Evolutionary conservation across 1,140 invertebrate genomes (phyloP).

Genomic region (Drepana arcuata): DNA sequence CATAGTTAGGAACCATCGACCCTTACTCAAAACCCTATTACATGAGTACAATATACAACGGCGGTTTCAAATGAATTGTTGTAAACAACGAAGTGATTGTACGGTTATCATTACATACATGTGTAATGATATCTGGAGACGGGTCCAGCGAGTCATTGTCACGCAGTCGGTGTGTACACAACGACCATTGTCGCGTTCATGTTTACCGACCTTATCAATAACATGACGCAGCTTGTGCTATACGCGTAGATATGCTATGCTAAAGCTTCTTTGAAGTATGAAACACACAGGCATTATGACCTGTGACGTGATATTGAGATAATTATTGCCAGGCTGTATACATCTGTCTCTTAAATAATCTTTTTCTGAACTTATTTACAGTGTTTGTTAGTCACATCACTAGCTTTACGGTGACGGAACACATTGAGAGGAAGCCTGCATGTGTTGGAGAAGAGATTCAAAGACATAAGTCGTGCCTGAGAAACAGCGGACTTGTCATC

Average conservation of each 20-base stretch:
- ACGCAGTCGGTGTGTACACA: slow-evolving; percentile 33
- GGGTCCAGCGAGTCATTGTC: slow-evolving; percentile 41
- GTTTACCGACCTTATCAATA: slow-evolving; percentile 63
- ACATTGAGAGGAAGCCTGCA: not conserved
- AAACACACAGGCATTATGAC: too few relatives aligned
- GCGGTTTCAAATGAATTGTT: slow-evolving; percentile 27
- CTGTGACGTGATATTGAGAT: too few relatives aligned
- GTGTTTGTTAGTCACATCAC: not conserved
- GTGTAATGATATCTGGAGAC: slow-evolving; percentile 35
- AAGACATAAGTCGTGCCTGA: too few relatives aligned
- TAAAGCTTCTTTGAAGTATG: too few relatives aligned
- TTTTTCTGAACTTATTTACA: not conserved
- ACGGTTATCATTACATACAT: slow-evolving; percentile 38
- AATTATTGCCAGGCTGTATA: not conserved
- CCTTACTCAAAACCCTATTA: too few relatives aligned
- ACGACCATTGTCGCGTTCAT: slow-evolving; percentile 34
- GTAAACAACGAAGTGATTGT: slow-evolving; percentile 44
- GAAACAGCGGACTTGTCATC: too few relatives aligned
- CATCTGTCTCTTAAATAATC: slow-evolving; percentile 7
- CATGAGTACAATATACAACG: slow-evolving; percentile 1
- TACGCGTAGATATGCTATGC: slow-evolving; percentile 25
- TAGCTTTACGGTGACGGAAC: not conserved
- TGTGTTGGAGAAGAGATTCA: too few relatives aligned
- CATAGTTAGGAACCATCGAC: too few relatives aligned
- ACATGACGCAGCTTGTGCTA: slow-evolving; percentile 16